These are phyloP conservation scores for Hystrix cristata DNA, from an alignment of 2,113 vertebrate species.

Conservation along the genomic window DNA sequence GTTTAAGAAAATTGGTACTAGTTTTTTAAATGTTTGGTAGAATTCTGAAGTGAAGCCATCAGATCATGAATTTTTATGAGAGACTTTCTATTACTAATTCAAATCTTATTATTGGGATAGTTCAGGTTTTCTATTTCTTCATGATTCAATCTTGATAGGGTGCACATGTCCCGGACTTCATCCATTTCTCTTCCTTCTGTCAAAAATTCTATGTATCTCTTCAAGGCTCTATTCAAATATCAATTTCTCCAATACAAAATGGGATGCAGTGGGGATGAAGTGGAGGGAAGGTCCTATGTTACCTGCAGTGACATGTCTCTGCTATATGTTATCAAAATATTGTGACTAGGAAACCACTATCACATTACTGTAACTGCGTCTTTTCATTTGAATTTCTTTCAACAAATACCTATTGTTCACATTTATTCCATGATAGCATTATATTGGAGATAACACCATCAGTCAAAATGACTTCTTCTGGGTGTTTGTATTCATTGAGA, in stretches of 20 bases:
- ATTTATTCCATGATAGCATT: neutral
- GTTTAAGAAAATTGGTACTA: neutral
- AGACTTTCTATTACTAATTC: neutral
- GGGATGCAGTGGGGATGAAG: neutral
- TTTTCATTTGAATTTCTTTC: neutral
- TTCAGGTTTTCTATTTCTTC: neutral
- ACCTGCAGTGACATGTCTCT: neutral
- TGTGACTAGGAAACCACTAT: neutral
- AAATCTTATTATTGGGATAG: neutral
- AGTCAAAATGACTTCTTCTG: neutral
- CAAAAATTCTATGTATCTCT: constrained; percentile 42
- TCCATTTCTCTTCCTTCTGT: neutral
- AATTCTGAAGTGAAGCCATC: neutral
- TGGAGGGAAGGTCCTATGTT: neutral
- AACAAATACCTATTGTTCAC: neutral
- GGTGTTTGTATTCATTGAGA: neutral
- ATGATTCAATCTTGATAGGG: neutral
- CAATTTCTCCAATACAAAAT: neutral
- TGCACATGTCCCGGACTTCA: neutral
- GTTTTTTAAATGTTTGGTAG: neutral
- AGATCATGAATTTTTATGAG: neutral
- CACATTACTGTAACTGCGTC: neutral
- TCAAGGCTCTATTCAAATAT: neutral
- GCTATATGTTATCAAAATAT: neutral
- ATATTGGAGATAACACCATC: neutral